Evolutionary conservation across 2,797 vertebrate genomes (phyloP).

Genomic region (Erethizon dorsatum): DNA sequence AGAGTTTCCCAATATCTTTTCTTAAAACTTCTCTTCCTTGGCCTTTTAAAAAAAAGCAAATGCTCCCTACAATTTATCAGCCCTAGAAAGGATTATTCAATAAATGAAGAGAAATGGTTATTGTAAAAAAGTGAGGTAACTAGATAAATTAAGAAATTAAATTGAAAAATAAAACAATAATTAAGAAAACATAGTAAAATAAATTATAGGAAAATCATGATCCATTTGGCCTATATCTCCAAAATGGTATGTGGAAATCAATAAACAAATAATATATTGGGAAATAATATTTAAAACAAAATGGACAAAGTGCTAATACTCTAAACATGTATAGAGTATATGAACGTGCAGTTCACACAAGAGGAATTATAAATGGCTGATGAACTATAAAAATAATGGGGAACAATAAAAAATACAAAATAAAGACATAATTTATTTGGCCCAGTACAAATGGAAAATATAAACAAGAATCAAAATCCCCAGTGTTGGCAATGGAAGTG

Average conservation of each 20-base stretch:
- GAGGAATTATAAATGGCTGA: conserved; percentile 49
- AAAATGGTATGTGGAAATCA: neutral
- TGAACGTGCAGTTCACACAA: conserved; percentile 16
- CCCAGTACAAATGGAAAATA: conserved; percentile 70
- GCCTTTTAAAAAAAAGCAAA: conserved; percentile 9
- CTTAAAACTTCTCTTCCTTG: conserved; percentile 58
- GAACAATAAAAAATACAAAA: conserved; percentile 76
- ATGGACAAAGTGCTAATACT: neutral
- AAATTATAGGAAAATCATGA: conserved; percentile 2
- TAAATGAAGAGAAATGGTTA: conserved; percentile 57
- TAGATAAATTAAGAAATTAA: conserved; percentile 24
- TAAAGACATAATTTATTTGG: conserved; percentile 75
- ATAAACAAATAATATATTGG: neutral
- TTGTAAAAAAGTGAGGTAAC: neutral
- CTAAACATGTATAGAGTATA: neutral
- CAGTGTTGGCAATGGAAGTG: conserved; percentile 56
- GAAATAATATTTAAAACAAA: conserved; percentile 55
- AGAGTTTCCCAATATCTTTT: conserved; percentile 53
- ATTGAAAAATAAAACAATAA: conserved; percentile 11
- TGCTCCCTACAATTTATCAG: neutral
- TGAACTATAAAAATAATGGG: conserved; percentile 63
- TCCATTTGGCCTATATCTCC: neutral
- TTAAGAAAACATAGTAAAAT: conserved; percentile 13
- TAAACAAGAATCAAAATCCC: conserved; percentile 70
- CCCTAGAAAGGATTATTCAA: conserved; percentile 22